Conservation (phyloP, 2,113 vertebrate genomes). For the Myotis brandtii region DNA sequence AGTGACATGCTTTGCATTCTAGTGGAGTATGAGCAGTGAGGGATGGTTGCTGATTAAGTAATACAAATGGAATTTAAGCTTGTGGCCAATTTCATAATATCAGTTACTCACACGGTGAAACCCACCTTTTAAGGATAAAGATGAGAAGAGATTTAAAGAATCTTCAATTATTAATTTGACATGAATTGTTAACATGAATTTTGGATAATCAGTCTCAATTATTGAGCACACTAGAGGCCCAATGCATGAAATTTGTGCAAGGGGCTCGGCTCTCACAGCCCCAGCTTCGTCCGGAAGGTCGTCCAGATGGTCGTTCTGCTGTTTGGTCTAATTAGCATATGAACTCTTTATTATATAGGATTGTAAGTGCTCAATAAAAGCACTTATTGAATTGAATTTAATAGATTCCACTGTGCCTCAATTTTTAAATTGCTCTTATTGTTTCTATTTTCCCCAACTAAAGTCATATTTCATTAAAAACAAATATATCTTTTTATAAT, state of each 20-base stretch:
- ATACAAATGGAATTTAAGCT: background rate
- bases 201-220: background rate
- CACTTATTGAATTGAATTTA: background rate
- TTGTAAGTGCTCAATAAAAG: background rate
- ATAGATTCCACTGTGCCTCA: background rate
- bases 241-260: too few species aligned
- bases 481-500: background rate
- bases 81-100: background rate
- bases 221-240: too few species aligned
- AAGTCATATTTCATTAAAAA: background rate
- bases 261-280: too few species aligned
- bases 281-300: too few species aligned
- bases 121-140: background rate
- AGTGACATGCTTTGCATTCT: constrained; percentile 50
- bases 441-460: background rate
- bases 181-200: background rate
- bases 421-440: background rate
- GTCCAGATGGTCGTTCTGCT: too few species aligned
- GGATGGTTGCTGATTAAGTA: background rate
- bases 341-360: too few species aligned
- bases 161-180: background rate
- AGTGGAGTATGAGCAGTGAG: background rate
- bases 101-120: background rate
- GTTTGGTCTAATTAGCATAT: too few species aligned
- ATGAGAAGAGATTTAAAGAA: background rate